Percentiles rank a stretch among this genome's conserved stretches.
Evolutionary conservation across 2,113 vertebrate genomes (phyloP).

Genomic region (Bufo bufo): DNA sequence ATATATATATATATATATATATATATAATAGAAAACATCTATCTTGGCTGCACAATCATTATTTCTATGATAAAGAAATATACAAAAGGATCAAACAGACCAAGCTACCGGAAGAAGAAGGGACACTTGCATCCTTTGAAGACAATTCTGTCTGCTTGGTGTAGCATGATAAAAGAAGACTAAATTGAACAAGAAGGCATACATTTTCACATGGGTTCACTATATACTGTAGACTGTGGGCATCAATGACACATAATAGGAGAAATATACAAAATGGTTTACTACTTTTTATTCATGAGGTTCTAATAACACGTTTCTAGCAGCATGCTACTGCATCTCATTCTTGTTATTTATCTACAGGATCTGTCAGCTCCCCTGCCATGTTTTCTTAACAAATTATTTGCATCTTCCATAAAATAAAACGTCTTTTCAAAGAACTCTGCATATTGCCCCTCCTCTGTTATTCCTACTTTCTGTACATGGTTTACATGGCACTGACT

Average conservation of each 20-base stretch:
- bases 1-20: no score
- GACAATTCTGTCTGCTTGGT: neutral
- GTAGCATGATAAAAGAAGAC: neutral
- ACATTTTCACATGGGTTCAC: neutral
- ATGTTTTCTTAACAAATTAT: neutral
- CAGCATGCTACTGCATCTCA: neutral
- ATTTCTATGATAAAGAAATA: neutral
- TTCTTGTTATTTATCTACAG: no score
- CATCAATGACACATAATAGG: neutral
- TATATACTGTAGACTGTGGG: neutral
- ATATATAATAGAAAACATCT: no score
- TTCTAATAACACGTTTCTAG: neutral
- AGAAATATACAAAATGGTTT: neutral
- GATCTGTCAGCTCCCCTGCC: neutral
- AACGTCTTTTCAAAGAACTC: neutral
- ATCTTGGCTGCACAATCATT: neutral
- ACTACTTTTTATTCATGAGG: neutral
- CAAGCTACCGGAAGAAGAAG: neutral
- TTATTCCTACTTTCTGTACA: neutral
- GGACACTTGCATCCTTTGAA: constrained; percentile 4
- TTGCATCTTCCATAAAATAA: neutral
- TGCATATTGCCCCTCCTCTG: neutral
- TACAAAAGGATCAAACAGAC: neutral
- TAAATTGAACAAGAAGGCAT: neutral
- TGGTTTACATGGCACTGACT: no score